These are phyloP conservation scores for Prunella himalayana DNA, from an alignment of 2,113 vertebrate species.

Conservation along the genomic window DNA sequence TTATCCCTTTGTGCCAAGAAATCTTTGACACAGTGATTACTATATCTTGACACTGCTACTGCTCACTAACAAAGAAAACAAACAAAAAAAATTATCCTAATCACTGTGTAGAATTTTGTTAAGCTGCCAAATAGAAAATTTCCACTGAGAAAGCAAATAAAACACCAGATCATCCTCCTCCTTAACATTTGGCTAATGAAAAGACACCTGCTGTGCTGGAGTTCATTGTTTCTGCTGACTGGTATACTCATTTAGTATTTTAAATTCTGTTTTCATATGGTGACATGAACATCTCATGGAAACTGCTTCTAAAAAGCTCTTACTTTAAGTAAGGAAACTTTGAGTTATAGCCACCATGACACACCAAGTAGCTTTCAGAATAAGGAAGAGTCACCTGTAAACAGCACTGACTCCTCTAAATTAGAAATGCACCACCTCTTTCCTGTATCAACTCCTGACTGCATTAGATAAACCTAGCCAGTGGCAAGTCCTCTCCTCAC, in stretches of 20 bases:
- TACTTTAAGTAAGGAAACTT: background rate
- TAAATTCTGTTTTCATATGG: background rate
- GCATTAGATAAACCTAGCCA: constrained; percentile 13
- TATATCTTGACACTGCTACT: background rate
- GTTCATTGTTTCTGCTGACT: background rate
- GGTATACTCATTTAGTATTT: background rate
- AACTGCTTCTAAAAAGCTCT: background rate
- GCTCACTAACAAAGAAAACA: background rate
- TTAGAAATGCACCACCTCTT: background rate
- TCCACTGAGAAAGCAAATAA: background rate
- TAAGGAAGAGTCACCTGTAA: background rate
- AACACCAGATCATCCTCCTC: background rate
- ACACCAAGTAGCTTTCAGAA: background rate
- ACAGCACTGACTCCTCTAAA: background rate
- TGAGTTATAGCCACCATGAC: background rate
- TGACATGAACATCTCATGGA: background rate
- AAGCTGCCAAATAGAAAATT: background rate
- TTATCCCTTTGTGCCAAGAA: background rate
- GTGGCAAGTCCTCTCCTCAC: background rate
- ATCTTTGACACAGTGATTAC: background rate
- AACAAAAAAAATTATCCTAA: background rate
- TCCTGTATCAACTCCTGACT: background rate
- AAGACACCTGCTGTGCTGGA: background rate
- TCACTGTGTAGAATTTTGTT: background rate
- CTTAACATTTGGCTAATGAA: background rate